Conservation (phyloP, 2,113 vertebrate genomes). For the Xyrauchen texanus region DNA sequence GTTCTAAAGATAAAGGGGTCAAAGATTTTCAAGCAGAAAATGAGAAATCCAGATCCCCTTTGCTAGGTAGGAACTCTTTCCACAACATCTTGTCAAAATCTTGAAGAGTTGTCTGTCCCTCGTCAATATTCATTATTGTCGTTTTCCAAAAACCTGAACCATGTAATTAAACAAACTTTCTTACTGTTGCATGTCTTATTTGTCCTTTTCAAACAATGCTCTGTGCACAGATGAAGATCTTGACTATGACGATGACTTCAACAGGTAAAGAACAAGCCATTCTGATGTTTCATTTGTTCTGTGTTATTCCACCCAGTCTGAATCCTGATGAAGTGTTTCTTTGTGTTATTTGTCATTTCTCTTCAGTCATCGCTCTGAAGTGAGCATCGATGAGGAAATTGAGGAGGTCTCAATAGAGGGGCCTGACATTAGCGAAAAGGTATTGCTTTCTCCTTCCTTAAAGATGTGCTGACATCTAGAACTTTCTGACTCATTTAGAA, state of each 20-base stretch:
- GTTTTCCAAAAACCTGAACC: neutral
- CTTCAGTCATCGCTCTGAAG: slow-evolving; percentile 83
- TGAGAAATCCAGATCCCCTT: slow-evolving; percentile 72
- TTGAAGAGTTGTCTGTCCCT: too few relatives aligned
- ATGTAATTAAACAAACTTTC: neutral
- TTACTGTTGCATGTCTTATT: neutral
- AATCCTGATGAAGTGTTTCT: neutral
- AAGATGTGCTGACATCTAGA: too few relatives aligned
- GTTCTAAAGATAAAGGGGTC: slow-evolving; percentile 64
- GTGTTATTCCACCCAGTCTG: neutral
- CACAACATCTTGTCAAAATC: neutral
- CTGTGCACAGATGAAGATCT: slow-evolving; percentile 77
- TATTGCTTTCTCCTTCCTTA: slow-evolving; percentile 49
- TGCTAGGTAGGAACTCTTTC: slow-evolving; percentile 69
- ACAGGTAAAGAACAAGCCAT: slow-evolving; percentile 77
- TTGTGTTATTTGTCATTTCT: neutral
- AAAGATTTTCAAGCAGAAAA: slow-evolving; percentile 69
- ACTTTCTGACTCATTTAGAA: too few relatives aligned
- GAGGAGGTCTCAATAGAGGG: slow-evolving; percentile 86
- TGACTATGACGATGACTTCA: slow-evolving; percentile 91
- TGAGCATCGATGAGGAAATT: slow-evolving; percentile 91
- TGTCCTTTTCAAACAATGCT: neutral
- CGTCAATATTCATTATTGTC: too few relatives aligned
- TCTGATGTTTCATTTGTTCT: neutral
- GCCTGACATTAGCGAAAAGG: slow-evolving; percentile 84